Base-by-base conservation (phyloP, 2,797 vertebrate genomes). In the Enteromius anoplus region DNA sequence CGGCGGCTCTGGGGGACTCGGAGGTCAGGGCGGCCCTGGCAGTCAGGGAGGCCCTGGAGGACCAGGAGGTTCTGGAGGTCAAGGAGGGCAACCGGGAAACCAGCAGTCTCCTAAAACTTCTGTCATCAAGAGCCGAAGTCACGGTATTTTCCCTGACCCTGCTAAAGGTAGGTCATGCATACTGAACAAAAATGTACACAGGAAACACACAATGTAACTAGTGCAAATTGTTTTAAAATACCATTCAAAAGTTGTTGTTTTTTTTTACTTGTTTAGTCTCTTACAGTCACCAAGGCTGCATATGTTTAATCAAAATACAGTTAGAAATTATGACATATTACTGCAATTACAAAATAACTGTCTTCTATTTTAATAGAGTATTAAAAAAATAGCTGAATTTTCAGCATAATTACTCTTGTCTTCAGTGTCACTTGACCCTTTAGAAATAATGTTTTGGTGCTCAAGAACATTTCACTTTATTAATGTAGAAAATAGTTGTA, bases 51-150 rank as follows among this genome's bases (percentile, higher is more conserved):
- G 87, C 80, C 51, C 89, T 84, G 85, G 89, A 86, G 62, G 90
- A 90, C 55, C 84, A 89, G 87, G 88, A 88, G 80, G 93, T 86
- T 78, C 89, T 90, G 75, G 91, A 89, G 70, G 86, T 89, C 87
- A 92, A 82, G 78, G 84, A 87, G 81, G 91, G 78, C n/a, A 80
- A 82, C 91, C 93, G 0, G 95, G 92, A 78, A 94, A 90, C 91
- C 96, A 96, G 23, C 96, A 95, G 81, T 96, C 96, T 60, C 97
- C 97, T 84, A 98, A 98, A 93, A 96, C 96, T 70, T 98, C 97
- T 82, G 98, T 99, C 83, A 99, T 98, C 93, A 99, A 99, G 87
- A 99, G 98, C 91, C 95, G 97, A 94, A 99, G 98, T 91, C 98
- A 99, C 78, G 97, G 98, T 86, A 97, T 99, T 91, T 99, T 99